Percentiles rank a stretch among this genome's conserved stretches.
These are phyloP conservation scores for Triplophysa siluroides DNA, from an alignment of 2,113 vertebrate species.

Conservation along the genomic window DNA sequence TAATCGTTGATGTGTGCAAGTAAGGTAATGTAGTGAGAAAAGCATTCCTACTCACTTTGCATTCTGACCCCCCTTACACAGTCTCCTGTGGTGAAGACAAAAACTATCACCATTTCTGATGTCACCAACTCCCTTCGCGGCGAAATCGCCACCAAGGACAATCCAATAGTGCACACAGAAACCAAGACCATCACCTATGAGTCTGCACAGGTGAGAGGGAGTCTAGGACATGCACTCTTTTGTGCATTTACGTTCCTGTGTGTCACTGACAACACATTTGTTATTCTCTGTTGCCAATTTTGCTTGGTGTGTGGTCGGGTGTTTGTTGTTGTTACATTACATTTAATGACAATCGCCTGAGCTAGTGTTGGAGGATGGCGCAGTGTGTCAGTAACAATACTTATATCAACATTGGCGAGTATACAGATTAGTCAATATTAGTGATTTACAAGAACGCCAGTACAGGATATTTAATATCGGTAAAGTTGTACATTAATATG, in stretches of 20 bases:
- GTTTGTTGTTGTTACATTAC: not conserved
- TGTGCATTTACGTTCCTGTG: not conserved
- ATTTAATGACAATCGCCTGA: not conserved
- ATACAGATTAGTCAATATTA: not conserved
- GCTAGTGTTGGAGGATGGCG: not conserved
- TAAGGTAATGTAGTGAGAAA: constrained; percentile 16
- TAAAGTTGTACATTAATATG: too few relatives aligned
- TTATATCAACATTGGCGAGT: not conserved
- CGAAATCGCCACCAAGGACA: constrained; percentile 86
- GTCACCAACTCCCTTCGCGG: constrained; percentile 81
- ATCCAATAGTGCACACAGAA: constrained; percentile 93
- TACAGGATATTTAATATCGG: not conserved
- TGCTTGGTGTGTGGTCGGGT: not conserved
- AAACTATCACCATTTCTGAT: constrained; percentile 95
- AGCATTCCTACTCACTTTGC: constrained; percentile 31
- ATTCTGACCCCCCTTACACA: constrained; percentile 65
- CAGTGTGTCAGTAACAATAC: not conserved
- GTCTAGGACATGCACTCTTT: not conserved
- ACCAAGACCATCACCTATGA: constrained; percentile 98
- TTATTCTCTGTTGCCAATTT: not conserved
- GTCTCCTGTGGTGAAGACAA: constrained; percentile 92
- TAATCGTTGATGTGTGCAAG: not conserved
- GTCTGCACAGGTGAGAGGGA: constrained; percentile 87
- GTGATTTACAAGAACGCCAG: not conserved
- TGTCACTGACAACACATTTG: not conserved